Evolutionary conservation across 2,113 vertebrate species (phyloP).

Genomic region (Lophius piscatorius): DNA sequence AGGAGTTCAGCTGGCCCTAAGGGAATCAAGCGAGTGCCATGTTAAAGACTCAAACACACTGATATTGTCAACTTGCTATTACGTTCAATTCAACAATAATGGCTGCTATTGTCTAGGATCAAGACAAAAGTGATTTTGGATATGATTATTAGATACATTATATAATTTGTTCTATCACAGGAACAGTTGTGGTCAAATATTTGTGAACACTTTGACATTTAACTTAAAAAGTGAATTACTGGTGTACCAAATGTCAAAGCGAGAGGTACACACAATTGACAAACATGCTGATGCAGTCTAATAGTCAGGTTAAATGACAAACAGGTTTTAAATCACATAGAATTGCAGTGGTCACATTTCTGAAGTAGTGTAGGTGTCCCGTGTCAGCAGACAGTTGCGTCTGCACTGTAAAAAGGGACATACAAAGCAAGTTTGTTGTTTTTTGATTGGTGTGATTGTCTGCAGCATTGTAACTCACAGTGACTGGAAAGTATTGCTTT

Average conservation of each 20-base stretch:
- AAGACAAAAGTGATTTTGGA: slow-evolving; percentile 64
- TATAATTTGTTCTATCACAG: slow-evolving; percentile 40
- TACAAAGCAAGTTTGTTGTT: slow-evolving; percentile 59
- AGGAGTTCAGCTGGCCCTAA: slow-evolving; percentile 4
- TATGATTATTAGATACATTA: slow-evolving; percentile 25
- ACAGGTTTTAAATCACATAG: slow-evolving; percentile 57
- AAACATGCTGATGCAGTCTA: slow-evolving; percentile 37
- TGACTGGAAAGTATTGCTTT: slow-evolving; percentile 77
- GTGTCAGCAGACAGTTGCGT: slow-evolving; percentile 51
- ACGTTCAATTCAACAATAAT: slow-evolving; percentile 18
- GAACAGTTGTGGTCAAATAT: slow-evolving; percentile 21
- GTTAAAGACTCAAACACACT: slow-evolving; percentile 23
- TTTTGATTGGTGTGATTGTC: slow-evolving; percentile 73
- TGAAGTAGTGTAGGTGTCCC: slow-evolving; percentile 62
- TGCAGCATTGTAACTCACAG: slow-evolving; percentile 75
- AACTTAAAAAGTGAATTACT: slow-evolving; percentile 4
- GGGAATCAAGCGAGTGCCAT: slow-evolving; percentile 13
- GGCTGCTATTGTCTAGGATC: slow-evolving; percentile 35
- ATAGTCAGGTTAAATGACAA: slow-evolving; percentile 78
- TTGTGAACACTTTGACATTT: slow-evolving; percentile 20
- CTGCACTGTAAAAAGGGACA: slow-evolving; percentile 61
- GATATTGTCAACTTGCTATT: slow-evolving; percentile 13
- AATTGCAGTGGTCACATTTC: slow-evolving; percentile 61
- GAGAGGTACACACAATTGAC: slow-evolving; percentile 50
- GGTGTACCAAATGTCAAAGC: slow-evolving; percentile 31